A percentile compares a stretch with the other conserved stretches of the same genome.
Evolutionary conservation across 2,797 vertebrate genomes (phyloP).

Genomic region (Pristis pectinata): DNA sequence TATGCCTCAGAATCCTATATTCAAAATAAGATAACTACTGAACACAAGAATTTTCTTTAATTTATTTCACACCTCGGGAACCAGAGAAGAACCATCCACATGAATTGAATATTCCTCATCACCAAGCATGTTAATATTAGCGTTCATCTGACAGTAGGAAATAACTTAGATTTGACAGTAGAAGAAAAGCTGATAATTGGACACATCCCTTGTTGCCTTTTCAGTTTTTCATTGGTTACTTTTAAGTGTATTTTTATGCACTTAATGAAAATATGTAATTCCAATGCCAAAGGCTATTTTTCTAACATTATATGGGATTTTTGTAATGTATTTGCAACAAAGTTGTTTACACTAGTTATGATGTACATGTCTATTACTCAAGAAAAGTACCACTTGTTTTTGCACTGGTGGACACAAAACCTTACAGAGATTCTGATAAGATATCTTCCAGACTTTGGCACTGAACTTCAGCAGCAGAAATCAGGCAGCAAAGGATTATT

Average conservation of each 20-base stretch:
- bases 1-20: neutral
- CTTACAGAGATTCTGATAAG: neutral
- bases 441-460: neutral
- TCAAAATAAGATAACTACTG: neutral
- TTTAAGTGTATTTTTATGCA: neutral
- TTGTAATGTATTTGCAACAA: neutral
- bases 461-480: neutral
- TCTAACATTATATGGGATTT: neutral
- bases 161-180: neutral
- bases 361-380: neutral
- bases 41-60: neutral
- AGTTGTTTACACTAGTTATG: neutral
- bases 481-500: neutral
- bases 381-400: neutral
- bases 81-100: neutral
- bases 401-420: neutral
- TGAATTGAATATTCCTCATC: neutral
- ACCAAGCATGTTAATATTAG: neutral
- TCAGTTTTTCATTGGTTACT: neutral
- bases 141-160: neutral
- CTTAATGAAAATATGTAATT: neutral
- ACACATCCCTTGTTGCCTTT: neutral
- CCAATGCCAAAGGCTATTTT: neutral
- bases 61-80: neutral
- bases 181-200: neutral